Percentiles rank a stretch among this genome's conserved stretches.
Conservation (phyloP, 2,888 invertebrate genomes). For the Hydrotaea diabolus region DNA sequence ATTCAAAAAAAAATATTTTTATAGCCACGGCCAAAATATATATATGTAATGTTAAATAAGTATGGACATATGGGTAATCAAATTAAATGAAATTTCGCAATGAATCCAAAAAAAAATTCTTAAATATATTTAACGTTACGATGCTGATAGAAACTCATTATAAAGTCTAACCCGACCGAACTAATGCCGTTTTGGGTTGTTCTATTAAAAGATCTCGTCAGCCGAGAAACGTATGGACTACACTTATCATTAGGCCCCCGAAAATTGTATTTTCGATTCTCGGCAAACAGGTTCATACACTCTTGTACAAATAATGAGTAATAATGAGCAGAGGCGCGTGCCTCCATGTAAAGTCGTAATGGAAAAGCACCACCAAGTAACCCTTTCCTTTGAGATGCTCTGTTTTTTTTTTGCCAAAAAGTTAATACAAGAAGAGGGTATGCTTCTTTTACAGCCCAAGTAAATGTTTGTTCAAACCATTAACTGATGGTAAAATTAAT, state of each 20-base stretch:
- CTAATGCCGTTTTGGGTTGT: no score
- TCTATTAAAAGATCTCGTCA: no score
- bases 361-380: conserved; percentile 40
- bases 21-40: no score
- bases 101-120: no score
- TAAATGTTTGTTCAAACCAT: conserved; percentile 59
- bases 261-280: neutral
- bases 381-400: conserved; percentile 39
- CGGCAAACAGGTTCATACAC: neutral
- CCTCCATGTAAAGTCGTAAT: conserved; percentile 4
- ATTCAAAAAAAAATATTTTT: no score
- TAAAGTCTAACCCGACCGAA: no score
- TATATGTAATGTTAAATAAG: no score
- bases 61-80: no score
- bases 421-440: conserved; percentile 22
- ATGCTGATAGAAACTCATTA: no score
- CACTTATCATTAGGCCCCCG: neutral
- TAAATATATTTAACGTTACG: no score
- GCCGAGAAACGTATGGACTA: no score
- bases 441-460: conserved; percentile 28
- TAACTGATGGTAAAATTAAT: conserved; percentile 58
- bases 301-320: neutral
- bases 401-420: neutral
- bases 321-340: conserved; percentile 48
- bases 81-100: no score